These are phyloP conservation scores for Triplophysa yarkandensis DNA, from an alignment of 2,797 vertebrate genomes.

Conservation along the genomic window DNA sequence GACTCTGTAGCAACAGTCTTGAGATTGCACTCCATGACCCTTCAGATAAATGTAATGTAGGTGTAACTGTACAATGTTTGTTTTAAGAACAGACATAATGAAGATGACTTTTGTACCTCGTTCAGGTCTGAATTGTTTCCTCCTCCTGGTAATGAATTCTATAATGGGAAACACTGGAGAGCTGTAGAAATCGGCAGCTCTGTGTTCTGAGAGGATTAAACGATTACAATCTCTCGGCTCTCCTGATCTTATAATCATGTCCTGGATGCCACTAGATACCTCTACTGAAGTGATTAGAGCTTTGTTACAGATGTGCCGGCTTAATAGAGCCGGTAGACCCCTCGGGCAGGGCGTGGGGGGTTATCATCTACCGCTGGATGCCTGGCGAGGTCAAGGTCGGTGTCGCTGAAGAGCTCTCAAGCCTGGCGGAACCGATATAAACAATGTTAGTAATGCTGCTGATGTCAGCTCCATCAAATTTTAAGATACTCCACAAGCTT, in stretches of 20 bases:
- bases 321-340: slow-evolving; percentile 57
- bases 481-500: slow-evolving; percentile 29
- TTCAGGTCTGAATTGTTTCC: slow-evolving; percentile 50
- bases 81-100: slow-evolving; percentile 28
- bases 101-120: background rate
- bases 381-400: slow-evolving; percentile 34
- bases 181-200: slow-evolving; percentile 69
- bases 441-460: slow-evolving; percentile 27
- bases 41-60: background rate
- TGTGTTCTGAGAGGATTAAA: slow-evolving; percentile 81
- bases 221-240: slow-evolving; percentile 77
- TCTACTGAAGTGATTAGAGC: slow-evolving; percentile 76
- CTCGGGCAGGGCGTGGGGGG: slow-evolving; percentile 28
- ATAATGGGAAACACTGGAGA: slow-evolving; percentile 56
- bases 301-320: slow-evolving; percentile 69
- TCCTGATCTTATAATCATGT: slow-evolving; percentile 82
- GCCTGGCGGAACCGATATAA: slow-evolving; percentile 27
- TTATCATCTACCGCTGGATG: slow-evolving; percentile 33
- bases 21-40: background rate
- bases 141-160: slow-evolving; percentile 51
- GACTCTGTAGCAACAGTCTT: no score
- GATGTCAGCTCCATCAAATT: slow-evolving; percentile 41
- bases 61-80: slow-evolving; percentile 24
- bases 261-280: slow-evolving; percentile 77
- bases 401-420: slow-evolving; percentile 34